Base-by-base conservation (phyloP, 1,140 invertebrate genomes). In the Habropoda laboriosa region DNA sequence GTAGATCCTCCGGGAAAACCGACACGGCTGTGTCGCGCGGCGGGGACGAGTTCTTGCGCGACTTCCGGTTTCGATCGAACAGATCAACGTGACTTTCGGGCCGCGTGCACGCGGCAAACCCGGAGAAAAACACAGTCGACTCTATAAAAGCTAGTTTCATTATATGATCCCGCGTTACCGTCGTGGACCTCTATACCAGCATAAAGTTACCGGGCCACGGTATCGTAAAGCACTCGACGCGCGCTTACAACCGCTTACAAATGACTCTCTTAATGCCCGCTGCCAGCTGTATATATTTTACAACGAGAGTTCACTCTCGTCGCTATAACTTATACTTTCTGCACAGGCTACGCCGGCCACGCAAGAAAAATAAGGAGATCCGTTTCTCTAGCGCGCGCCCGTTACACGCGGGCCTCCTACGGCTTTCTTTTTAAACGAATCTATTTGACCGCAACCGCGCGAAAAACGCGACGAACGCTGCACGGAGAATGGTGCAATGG, bases 231-330 rank as follows among this genome's bases (percentile, higher is more conserved):
- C 76, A 81, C 81, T 81, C 79, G 74, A 42, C 74, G 73, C 73
- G 74, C 67, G 66, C 82, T 84, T 84, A 82, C 80, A 82, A 71
- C 80, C 60, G 75, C 79, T 86, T 86, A 86, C 85, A 86, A 86
- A 86, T 86, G 82, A 86, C 82, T 86, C 85, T 86, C 79, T 84
- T 86, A 86, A 86, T 86, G 79, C 64, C 60, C 72, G 38, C 30
- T 72, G 76, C 16, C 79, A 75, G 83, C 79, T 86, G 85, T 86
- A 86, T 86, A 86, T 79, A 86, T 86, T 84, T 84, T 81, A 78
- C 82, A 79, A 5, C 49, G 68, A 68, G 66, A 79, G 76, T 80
- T 80, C 79, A 80, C 74, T 81, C 79, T 83, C 70, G 70, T 67
- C 73, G 67, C 70, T 55, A 81, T 83, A 83, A 83, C 82, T 83